Base-by-base conservation (phyloP, 1,140 invertebrate species). In the Apis cerana region DNA sequence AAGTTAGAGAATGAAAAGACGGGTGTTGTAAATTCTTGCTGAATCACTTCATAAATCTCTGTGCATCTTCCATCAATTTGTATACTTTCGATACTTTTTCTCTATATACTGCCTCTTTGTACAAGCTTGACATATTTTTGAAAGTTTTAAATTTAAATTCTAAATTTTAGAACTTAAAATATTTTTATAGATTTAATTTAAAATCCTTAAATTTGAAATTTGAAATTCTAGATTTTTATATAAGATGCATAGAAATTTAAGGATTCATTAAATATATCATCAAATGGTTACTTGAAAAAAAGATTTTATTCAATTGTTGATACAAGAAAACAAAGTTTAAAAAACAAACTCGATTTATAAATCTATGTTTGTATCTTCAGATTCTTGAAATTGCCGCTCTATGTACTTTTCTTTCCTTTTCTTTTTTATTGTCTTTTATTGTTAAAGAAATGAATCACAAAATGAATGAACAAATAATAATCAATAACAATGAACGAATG, bases 251-350 rank as follows among this genome's bases (percentile, higher is more conserved):
- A 50, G 50, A 80, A 48, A 75, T 48, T 65, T 56, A 56, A 56
- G 52, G 27, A 19, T 8, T 21, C 21, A 21, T 33, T 12, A 19
- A 61, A 23, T 2, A 10, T 7, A 61, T n/a, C 7, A 75, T 21
- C 33, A 80, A 56, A 23, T 48, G 21, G 21, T 80, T 72, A 43
- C 54, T 13, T 75, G n/a, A 52, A 80, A 15, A 52, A 80, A 43
- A 17, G 19, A 59, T 71, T 71, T 79, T 75, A 75, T 74, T 65
- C 58, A 48, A 33, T 74, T 59, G 59, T 74, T 72, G 27, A 56
- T 27, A 61, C 48, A 50, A 54, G 10, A 52, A 56, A 59, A 17
- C 58, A 62, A 21, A 80, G n/a, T 62, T 62, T 61, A 54, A 70
- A 80, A 12, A 43, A 56, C 15, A 65, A 17, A 1, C 2, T 10